Base-by-base conservation (phyloP, 1,140 invertebrate species). In the Diplogasteroides magnus region DNA sequence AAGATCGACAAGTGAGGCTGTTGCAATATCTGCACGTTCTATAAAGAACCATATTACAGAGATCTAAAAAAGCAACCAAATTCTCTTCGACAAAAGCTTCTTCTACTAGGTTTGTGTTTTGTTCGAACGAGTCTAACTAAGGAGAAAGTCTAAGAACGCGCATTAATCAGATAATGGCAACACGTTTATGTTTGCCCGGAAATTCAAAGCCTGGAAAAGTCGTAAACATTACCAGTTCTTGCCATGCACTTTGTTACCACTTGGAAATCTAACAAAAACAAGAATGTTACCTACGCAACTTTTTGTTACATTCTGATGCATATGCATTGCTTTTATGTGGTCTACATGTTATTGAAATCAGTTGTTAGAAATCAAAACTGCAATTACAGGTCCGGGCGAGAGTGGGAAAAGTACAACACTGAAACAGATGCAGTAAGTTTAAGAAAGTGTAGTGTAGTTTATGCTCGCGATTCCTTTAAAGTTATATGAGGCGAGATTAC, bases 351-450 rank as follows among this genome's bases (percentile, higher is more conserved):
- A n/a, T 2, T 14, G 32, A 11, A 31, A 56, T 14, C 48, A 69
- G 2, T 1, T 64, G 25, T 58, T 71, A 66, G n/a, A n/a, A n/a
- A n/a, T n/a, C n/a, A n/a, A n/a, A n/a, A n/a, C n/a, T n/a, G n/a
- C n/a, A n/a, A n/a, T n/a, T n/a, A 59, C 60, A 71, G 91, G 91
- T 76, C 91, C 92, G 80, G 92, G 92, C 76, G 92, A 94, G 87
- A 91, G 90, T 85, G 93, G 93, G 77, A 95, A 95, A 86, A 93
- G 92, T 77, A 98, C 95, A 78, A 96, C 97, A 86, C 88, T 98
- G 72, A 98, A 98, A 87, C 95, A 98, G 88, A 98, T 97, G 94
- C 89, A 91, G 84, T 75, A 65, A 62, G 64, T 67, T 28, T 32
- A 6, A 48, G 19, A 48, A 6, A 48, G 6, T 48, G 6, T 19